Conservation (phyloP, 2,113 vertebrate genomes). For the Apodemus speciosus region DNA sequence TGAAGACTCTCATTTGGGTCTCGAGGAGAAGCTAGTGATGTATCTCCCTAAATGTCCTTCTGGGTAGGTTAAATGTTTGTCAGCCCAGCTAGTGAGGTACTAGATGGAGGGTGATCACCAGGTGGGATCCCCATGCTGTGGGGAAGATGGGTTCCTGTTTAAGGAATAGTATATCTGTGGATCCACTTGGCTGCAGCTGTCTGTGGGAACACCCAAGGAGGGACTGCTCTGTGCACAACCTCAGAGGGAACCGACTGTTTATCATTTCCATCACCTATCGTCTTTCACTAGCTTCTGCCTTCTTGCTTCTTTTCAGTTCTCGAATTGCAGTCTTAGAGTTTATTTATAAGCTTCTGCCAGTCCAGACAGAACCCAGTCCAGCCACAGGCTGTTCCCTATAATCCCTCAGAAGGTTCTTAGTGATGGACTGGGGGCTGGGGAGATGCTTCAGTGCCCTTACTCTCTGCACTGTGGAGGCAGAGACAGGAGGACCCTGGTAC, state of each 20-base stretch:
- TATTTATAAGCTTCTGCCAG: background rate
- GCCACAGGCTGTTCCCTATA: slow-evolving; percentile 2
- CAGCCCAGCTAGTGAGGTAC: background rate
- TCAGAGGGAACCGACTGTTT: background rate
- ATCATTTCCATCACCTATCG: background rate
- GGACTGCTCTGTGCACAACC: slow-evolving; percentile 51
- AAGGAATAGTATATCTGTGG: slow-evolving; percentile 46
- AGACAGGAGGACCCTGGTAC: background rate
- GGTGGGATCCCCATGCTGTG: background rate
- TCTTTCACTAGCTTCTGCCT: slow-evolving; percentile 30
- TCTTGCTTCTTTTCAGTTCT: slow-evolving; percentile 10
- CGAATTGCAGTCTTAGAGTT: background rate
- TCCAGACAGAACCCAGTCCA: background rate
- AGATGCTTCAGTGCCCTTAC: background rate
- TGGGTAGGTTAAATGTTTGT: slow-evolving; percentile 25
- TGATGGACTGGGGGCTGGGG: background rate
- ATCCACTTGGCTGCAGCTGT: slow-evolving; percentile 58
- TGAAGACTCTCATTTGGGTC: slow-evolving; percentile 46
- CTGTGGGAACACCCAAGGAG: slow-evolving; percentile 29
- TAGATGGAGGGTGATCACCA: slow-evolving; percentile 38
- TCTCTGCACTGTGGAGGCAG: background rate
- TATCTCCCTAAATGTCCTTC: slow-evolving; percentile 46
- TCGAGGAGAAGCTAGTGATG: background rate
- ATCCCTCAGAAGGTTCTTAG: slow-evolving; percentile 26
- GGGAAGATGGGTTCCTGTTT: slow-evolving; percentile 54